Base-by-base conservation (phyloP, 1,140 invertebrate species). In the Cydia strobilella region DNA sequence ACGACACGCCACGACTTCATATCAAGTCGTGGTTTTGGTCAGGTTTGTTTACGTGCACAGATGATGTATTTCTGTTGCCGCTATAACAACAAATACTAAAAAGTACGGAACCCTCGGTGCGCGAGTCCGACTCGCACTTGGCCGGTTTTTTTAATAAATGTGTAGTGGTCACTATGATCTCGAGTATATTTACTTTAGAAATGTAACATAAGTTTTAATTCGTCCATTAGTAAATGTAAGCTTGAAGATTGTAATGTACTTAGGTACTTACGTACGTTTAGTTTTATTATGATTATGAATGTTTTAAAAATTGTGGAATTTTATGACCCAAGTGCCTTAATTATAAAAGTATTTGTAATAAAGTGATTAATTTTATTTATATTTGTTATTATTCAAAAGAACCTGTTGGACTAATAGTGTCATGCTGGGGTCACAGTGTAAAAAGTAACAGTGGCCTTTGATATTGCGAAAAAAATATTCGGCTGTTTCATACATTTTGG, bases 191-290 rank as follows among this genome's bases (percentile, higher is more conserved):
- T 66, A 31, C 25, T 59, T 23, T 23, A 23, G 6, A 23, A 59
- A 12, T 23, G 27, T 66, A 66, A 31, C 15, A 15, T 15, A 31
- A 31, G 63, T 66, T 27, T 66, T n/a, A 31, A 66, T 12, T 66
- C 63, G 63, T 66, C 63, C 63, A 66, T 66, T 66, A 23, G n/a
- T 23, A 59, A 63, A 35, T 66, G 27, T 66, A 66, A 66, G 63
- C 27, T 66, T 66, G 35, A 65, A 65, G 62, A 20, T 65, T 65
- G 4, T 25, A 25, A 63, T 65, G 62, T 65, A 65, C 62, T 65
- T 65, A 31, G 3, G 62, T 65, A 66, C 62, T 65, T 65, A 31
- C 10, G 62, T 65, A 66, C 63, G 10, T n/a, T 63, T 66, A 23
- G 63, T 66, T 31, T 66, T 35, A 27, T 6, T 31, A 59, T 23